These are phyloP conservation scores for Aviceda subcristata DNA, from an alignment of 2,113 vertebrate species.

Conservation along the genomic window DNA sequence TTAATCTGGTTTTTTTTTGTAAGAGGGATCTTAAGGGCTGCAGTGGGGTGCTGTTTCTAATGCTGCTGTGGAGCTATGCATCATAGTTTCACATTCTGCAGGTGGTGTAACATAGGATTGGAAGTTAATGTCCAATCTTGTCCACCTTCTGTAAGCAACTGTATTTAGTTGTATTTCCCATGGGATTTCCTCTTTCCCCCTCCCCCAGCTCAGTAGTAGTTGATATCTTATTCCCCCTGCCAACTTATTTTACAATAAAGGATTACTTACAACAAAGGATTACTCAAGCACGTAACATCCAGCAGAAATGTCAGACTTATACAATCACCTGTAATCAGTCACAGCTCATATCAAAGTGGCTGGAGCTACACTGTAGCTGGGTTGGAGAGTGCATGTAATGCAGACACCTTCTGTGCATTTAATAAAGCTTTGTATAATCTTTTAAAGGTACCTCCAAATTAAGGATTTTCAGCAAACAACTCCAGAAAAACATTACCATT, in stretches of 20 bases:
- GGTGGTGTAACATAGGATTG: background rate
- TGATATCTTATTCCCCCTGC: background rate
- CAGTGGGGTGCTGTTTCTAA: background rate
- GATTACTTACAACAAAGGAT: background rate
- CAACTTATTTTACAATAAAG: background rate
- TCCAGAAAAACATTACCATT: background rate
- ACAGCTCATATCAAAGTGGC: background rate
- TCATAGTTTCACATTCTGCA: background rate
- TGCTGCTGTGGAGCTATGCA: accelerated
- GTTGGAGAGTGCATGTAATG: background rate
- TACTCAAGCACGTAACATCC: background rate
- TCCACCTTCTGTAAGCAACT: background rate
- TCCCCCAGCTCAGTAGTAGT: background rate
- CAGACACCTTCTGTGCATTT: background rate
- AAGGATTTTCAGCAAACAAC: background rate
- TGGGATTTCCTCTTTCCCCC: background rate
- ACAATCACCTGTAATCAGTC: background rate
- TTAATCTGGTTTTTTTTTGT: background rate
- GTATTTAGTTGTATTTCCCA: background rate
- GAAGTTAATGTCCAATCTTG: background rate
- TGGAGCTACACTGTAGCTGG: background rate
- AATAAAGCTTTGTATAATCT: background rate
- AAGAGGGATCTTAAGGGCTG: background rate
- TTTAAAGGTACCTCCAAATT: background rate
- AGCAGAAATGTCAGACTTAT: background rate